Evolutionary conservation across 2,797 vertebrate species (phyloP), one percentile per base, ranked within the genome.

Genomic region (Chrosomus eos): DNA sequence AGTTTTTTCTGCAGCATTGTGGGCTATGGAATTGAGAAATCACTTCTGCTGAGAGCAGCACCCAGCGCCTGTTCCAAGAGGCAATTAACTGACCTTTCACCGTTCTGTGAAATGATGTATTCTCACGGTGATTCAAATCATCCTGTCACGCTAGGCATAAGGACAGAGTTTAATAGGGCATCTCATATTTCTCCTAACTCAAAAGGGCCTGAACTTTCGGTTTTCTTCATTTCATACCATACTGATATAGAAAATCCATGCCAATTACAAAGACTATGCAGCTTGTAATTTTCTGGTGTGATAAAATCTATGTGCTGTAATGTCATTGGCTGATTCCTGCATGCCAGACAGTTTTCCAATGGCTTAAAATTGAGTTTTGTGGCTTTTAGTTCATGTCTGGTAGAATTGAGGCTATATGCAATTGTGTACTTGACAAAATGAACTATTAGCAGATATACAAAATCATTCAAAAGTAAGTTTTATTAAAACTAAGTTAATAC

Each of bases 1-100:
- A 0, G 73, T 58, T 88, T 80, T 87, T 88, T 89, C 75, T 84
- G 18, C 70, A 81, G 62, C 48, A 87, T 71, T 80, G n/a, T 36
- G 73, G 71, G 31, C 70, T 64, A 70, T 33, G 70, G 81, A 66
- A 87, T 36, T 70, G 78, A 78, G 75, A 84, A 82, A 85, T 76
- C 64, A 75, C 43, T 66, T 45, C 40, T 67, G 64, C 85, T 85
- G 26, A 74, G 81, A 71, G 81, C 78, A 87, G 85, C 82, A 70
- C 60, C 72, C 48, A 85, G 82, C 48, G 48, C 58, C 67, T 13
- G 26, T 28, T 76, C 21, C 43, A 55, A 68, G 36, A 89, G 58
- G 86, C 87, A 90, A 91, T 89, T 89, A 89, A 90, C 80, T 81
- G 53, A 73, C 23, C 28, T 68, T 87, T 73, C 82, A 89, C 86